Conservation (phyloP, 2,888 invertebrate genomes). For the Ypsolopha scabrella region DNA sequence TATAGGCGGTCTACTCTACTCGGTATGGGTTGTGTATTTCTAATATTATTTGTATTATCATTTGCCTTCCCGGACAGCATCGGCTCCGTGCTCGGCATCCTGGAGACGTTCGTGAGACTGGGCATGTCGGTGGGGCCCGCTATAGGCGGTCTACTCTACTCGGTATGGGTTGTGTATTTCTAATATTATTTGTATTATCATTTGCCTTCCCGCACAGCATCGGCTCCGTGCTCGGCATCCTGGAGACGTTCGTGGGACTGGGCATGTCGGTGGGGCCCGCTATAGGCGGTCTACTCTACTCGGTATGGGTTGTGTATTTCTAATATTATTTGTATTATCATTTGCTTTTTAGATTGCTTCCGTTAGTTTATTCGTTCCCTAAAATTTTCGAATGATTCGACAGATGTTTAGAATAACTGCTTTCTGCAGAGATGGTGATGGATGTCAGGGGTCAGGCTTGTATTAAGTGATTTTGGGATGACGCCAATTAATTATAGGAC, state of each 20-base stretch:
- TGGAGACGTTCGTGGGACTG: slow-evolving; percentile 84
- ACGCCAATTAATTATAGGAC: no score
- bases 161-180: slow-evolving; percentile 72
- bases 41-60: no score
- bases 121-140: slow-evolving; percentile 87
- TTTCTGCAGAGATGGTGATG: no score
- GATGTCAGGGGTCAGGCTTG: no score
- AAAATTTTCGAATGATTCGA: no score
- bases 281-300: slow-evolving; percentile 80
- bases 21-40: slow-evolving; percentile 72
- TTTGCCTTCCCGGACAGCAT: slow-evolving; percentile 82
- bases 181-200: no score
- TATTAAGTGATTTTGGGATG: no score
- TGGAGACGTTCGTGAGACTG: slow-evolving; percentile 84
- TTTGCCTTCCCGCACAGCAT: slow-evolving; percentile 82
- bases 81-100: slow-evolving; percentile 79
- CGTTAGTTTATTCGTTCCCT: no score
- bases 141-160: slow-evolving; percentile 80
- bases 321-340: no score
- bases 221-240: slow-evolving; percentile 79
- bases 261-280: slow-evolving; percentile 87
- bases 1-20: slow-evolving; percentile 80
- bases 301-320: slow-evolving; percentile 72
- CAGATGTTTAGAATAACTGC: no score
- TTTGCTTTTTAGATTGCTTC: no score